A percentile compares a stretch with the other conserved stretches of the same genome.
Conservation (phyloP, 2,797 vertebrate species). For the Chrosomus eos region DNA sequence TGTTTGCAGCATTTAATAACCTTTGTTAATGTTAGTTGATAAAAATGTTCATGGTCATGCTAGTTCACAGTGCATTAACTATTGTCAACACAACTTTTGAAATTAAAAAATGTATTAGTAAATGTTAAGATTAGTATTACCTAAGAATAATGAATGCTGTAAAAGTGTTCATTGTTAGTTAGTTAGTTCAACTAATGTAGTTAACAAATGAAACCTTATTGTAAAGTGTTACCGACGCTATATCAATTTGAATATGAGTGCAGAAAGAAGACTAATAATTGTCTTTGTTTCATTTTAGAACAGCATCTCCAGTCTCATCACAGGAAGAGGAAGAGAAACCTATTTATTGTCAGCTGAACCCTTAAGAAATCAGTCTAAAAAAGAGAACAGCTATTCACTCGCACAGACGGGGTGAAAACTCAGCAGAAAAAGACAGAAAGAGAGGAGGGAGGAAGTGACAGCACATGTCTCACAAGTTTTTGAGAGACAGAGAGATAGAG, state of each 20-base stretch:
- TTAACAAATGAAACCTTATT: not conserved
- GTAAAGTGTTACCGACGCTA: not conserved
- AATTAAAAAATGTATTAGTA: not conserved
- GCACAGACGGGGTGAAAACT: constrained; percentile 45
- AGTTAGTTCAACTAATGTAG: not conserved
- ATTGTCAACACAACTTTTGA: not conserved
- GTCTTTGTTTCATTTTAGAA: not conserved
- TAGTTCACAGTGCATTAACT: not conserved
- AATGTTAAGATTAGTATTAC: not conserved
- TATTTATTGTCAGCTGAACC: constrained; percentile 21
- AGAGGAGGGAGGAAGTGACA: constrained; percentile 58
- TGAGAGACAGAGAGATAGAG: constrained; percentile 28
- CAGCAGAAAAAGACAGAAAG: constrained; percentile 42
- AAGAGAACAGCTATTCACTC: constrained; percentile 47
- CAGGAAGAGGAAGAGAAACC: constrained; percentile 58
- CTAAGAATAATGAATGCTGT: not conserved
- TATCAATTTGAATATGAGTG: not conserved
- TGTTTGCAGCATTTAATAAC: not conserved
- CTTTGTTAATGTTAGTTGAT: too few relatives aligned
- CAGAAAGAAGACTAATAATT: not conserved
- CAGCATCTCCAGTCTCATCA: not conserved
- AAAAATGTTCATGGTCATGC: not conserved
- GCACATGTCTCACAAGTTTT: constrained; percentile 39
- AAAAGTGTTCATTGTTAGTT: not conserved
- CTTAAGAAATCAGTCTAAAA: constrained; percentile 53